A percentile compares a stretch with the other conserved stretches of the same genome.
Conservation (phyloP, 2,888 invertebrate species). For the Xestoiulus laeticollis region DNA sequence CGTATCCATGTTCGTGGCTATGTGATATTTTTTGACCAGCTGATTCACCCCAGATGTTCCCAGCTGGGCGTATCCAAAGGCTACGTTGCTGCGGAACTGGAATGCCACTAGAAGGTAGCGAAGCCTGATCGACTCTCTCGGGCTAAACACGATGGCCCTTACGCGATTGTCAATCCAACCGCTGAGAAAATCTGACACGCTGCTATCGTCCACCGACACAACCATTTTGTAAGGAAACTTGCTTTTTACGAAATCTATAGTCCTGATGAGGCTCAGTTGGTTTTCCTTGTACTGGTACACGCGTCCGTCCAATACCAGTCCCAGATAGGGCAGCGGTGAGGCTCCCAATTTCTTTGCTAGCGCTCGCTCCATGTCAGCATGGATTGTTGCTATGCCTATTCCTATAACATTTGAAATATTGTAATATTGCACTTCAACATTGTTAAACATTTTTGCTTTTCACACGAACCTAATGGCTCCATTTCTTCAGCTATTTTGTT, state of each 20-base stretch:
- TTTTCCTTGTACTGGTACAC: conserved; percentile 84
- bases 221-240: conserved; percentile 83
- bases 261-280: conserved; percentile 79
- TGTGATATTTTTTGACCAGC: conserved; percentile 71
- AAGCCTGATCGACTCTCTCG: conserved; percentile 76
- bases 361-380: conserved; percentile 82
- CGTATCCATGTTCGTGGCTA: conserved; percentile 78
- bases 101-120: conserved; percentile 89
- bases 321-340: conserved; percentile 81
- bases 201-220: conserved; percentile 74
- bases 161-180: conserved; percentile 94
- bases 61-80: conserved; percentile 82
- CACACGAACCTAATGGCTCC: conserved; percentile 75
- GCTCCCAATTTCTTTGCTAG: conserved; percentile 82
- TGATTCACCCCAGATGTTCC: conserved; percentile 71
- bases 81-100: conserved; percentile 83
- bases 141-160: conserved; percentile 81
- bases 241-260: conserved; percentile 80
- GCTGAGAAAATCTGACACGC: conserved; percentile 79
- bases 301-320: conserved; percentile 83
- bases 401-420: conserved; percentile 66
- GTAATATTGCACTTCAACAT: no score
- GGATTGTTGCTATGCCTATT: conserved; percentile 73
- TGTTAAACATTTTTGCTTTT: conserved; percentile 51
- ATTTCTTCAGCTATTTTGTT: conserved; percentile 84